Evolutionary conservation across 1,140 invertebrate genomes (phyloP).

Genomic region (Parapsyche elsis): DNA sequence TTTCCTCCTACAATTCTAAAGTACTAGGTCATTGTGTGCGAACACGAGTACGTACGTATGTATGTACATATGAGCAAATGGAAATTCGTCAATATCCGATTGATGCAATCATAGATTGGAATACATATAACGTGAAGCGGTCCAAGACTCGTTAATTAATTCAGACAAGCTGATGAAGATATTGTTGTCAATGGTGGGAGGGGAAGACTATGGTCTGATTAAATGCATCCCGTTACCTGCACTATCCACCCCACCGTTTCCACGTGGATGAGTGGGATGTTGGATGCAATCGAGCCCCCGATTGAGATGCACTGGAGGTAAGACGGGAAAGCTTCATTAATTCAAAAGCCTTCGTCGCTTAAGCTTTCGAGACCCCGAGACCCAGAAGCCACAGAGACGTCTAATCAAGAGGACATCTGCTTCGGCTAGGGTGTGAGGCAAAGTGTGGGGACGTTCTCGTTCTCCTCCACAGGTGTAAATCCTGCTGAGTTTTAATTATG

Average conservation of each 20-base stretch:
- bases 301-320: constrained; percentile 38
- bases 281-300: constrained; percentile 8
- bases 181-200: background rate
- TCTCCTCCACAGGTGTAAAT: no score
- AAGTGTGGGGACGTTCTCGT: background rate
- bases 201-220: constrained; percentile 14
- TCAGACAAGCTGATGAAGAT: constrained; percentile 3
- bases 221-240: constrained; percentile 39
- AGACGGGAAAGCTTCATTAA: constrained; percentile 29
- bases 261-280: background rate
- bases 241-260: background rate
- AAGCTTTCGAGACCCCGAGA: constrained; percentile 27
- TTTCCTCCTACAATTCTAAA: background rate
- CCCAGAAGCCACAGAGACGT: background rate
- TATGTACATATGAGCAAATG: no score
- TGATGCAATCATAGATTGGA: no score
- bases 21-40: background rate
- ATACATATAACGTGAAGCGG: no score
- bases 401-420: constrained; percentile 39
- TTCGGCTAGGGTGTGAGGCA: background rate
- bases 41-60: background rate
- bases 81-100: no score
- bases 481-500: constrained; percentile 14
- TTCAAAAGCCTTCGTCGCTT: constrained; percentile 36
- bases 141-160: constrained; percentile 19